Conservation (phyloP, 2,888 invertebrate genomes). For the Phengaris alcon region DNA sequence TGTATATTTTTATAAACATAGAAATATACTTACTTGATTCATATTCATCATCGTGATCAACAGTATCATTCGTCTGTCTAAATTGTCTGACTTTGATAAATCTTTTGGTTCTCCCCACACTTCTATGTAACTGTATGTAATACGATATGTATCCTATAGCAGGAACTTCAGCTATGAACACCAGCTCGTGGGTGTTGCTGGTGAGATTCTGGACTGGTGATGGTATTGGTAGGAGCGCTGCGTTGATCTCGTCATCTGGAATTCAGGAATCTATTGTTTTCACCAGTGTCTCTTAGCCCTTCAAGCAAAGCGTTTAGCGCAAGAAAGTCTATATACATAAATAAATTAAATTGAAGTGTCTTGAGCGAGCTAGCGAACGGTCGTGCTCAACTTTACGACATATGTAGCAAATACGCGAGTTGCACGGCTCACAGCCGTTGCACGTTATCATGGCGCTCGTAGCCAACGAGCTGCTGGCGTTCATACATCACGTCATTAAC, state of each 20-base stretch:
- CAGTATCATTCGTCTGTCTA: slow-evolving; percentile 39
- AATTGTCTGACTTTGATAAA: slow-evolving; percentile 37
- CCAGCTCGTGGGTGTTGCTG: slow-evolving; percentile 82
- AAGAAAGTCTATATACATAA: neutral
- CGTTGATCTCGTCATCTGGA: slow-evolving; percentile 62
- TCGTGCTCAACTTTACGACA: no score
- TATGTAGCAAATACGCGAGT: no score
- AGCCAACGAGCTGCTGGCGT: no score
- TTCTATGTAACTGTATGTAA: slow-evolving; percentile 54
- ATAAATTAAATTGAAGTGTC: no score
- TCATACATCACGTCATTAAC: no score
- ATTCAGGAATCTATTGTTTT: neutral
- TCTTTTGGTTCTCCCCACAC: no score
- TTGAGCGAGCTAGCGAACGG: no score
- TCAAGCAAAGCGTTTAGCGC: neutral
- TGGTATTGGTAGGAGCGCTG: slow-evolving; percentile 82
- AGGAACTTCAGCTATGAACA: slow-evolving; percentile 84
- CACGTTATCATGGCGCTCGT: no score
- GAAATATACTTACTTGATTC: neutral
- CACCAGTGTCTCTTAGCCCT: neutral
- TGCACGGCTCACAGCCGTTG: no score
- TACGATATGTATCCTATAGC: slow-evolving; percentile 84
- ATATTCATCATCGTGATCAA: neutral
- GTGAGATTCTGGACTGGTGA: slow-evolving; percentile 70
- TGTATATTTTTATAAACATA: no score